Base-by-base conservation (phyloP, 1,140 invertebrate genomes). In the Dendrolimus kikuchii region DNA sequence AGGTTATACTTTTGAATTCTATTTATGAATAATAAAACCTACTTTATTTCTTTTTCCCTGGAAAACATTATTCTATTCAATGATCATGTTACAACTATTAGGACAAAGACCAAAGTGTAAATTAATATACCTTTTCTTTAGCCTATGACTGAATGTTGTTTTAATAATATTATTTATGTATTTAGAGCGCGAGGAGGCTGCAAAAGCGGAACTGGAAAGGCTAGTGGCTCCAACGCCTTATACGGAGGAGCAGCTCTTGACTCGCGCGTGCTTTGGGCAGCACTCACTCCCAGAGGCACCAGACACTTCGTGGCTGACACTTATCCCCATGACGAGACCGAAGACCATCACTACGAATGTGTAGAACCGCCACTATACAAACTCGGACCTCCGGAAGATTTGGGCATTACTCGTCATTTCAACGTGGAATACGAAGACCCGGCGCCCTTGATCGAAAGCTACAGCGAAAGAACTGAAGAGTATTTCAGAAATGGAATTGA, bases 241-340 rank as follows among this genome's bases (percentile, higher is more conserved):
- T 84, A 84, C 51, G 83, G 83, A 4, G 81, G 82, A 42, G 77
- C 83, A 5, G 83, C 79, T 5, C 80, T 89, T 0, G 90, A 92
- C 71, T 91, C 91, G 5, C 84, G 92, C n/a, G 91, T 94, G 9
- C 90, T 95, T 37, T 96, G 94, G 94, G 94, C 95, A 1, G 94
- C 94, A 0, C 81, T 96, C 5, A 95, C 94, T 4, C 94, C 95
- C 0, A 88, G 93, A 9, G 94, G 94, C 10, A 95, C 94, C 0
- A 89, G 89, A 50, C 91, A 92, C 68, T 92, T 92, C 63, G 90
- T 92, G 40, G 90, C 91, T 4, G 91, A 92, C 71, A 89, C 87
- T 5, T 90, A 90, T 67, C 89, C 81, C 4, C 84, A 86, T 59
- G 87, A 88, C 51, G 85, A 86, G 23, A 83, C 79, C 23, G 90